These are phyloP conservation scores for Fragum fragum DNA, from an alignment of 2,888 invertebrate genomes.

Conservation along the genomic window DNA sequence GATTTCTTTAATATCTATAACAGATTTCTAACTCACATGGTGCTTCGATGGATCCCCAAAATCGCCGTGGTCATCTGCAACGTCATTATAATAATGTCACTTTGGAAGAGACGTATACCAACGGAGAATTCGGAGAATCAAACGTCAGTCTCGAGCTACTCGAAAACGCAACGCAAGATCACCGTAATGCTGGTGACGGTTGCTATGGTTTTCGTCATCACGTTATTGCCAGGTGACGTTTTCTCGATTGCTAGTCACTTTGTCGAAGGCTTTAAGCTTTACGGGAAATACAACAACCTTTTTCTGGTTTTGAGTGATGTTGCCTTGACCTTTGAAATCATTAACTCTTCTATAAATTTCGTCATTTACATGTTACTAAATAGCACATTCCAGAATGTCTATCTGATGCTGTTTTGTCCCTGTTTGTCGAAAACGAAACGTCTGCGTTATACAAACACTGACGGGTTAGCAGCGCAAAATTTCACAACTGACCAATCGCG, in stretches of 20 bases:
- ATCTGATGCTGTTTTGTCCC: constrained; percentile 39
- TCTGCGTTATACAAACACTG: not conserved
- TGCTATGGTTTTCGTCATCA: constrained; percentile 49
- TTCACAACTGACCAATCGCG: too few relatives aligned
- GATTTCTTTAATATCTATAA: constrained; percentile 41
- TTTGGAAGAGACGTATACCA: constrained; percentile 18
- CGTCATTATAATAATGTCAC: constrained; percentile 25
- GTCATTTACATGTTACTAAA: constrained; percentile 54
- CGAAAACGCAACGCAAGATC: constrained; percentile 29
- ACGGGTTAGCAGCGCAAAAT: not conserved
- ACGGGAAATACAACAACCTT: constrained; percentile 41
- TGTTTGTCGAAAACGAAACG: not conserved
- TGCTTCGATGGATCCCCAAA: constrained; percentile 55
- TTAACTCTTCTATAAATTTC: constrained; percentile 60
- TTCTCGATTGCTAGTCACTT: constrained; percentile 18
- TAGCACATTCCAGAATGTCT: constrained; percentile 35
- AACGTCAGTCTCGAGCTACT: not conserved
- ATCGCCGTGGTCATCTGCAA: constrained; percentile 44
- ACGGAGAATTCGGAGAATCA: not conserved
- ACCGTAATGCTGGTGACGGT: constrained; percentile 58
- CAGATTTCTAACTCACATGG: constrained; percentile 17
- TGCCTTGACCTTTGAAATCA: constrained; percentile 39
- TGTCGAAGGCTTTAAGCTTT: constrained; percentile 31
- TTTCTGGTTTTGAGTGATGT: constrained; percentile 42
- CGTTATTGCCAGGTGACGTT: constrained; percentile 39